Base-by-base conservation (phyloP, 2,797 vertebrate species). In the Delichon dasypus region DNA sequence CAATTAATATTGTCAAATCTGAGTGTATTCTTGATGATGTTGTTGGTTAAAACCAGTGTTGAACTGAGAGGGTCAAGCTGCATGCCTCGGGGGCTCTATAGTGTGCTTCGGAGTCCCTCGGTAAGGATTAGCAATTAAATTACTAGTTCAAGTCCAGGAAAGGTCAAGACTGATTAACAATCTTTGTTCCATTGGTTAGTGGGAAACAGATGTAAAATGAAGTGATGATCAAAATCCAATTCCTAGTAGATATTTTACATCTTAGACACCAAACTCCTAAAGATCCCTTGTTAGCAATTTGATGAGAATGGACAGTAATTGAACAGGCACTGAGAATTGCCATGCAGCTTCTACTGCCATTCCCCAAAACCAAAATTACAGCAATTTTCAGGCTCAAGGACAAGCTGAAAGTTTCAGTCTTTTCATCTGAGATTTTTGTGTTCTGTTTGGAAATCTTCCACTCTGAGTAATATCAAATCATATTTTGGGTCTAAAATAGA, bases 141-240 rank as follows among this genome's bases (percentile, higher is more conserved):
- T 88, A 70, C 76, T 72, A 84, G 64, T 84, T 81, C 6, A 72
- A 88, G 88, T 67, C 51, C 85, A 81, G 70, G 21, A 94, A 92
- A 96, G 91, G 85, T 94, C 92, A 94, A 89, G 85, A 91, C 81
- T 92, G 87, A 93, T 93, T 95, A 94, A 90, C 62, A 57, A 13
- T 55, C 57, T 85, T 71, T 61, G 51, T 94, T 94, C 62, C 86
- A 76, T 47, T 91, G 76, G 92, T 90, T 90, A 92, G 71, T 26
- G 22, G n/a, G 70, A 95, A 89, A 81, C 88, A 95, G 90, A 94
- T 96, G 91, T 86, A 94, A 95, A 94, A 92, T 88, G 61, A 86
- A 92, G 58, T n/a, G 60, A 93, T 51, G 84, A 93, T 95, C 89
- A 94, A 94, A 95, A 94, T 88, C 70, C 82, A 91, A 78, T 93